A percentile compares a stretch with the other conserved stretches of the same genome.
Evolutionary conservation across 1,140 invertebrate genomes (phyloP).

Genomic region (Drosophila funebris): DNA sequence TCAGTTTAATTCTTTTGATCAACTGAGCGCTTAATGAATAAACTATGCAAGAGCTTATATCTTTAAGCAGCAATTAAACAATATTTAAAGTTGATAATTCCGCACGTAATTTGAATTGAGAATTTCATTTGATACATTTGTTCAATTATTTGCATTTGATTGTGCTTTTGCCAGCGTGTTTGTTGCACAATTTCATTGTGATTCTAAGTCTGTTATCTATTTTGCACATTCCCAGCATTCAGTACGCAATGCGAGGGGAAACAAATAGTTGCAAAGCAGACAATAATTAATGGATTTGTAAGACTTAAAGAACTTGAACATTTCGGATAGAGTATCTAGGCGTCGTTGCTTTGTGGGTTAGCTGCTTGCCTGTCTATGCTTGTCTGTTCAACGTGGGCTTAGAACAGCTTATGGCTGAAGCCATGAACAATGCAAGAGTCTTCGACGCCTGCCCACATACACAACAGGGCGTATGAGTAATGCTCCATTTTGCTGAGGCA

Average conservation of each 20-base stretch:
- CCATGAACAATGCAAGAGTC: slow-evolving; percentile 34
- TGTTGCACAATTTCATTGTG: neutral
- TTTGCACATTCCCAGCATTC: neutral
- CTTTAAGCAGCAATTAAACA: slow-evolving; percentile 2
- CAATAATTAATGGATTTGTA: neutral
- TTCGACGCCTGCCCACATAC: slow-evolving; percentile 13
- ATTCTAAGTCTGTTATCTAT: neutral
- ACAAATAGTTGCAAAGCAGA: neutral
- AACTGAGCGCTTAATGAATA: slow-evolving; percentile 16
- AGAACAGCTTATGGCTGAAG: slow-evolving; percentile 33
- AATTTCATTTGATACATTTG: neutral
- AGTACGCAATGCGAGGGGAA: neutral
- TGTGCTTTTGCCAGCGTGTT: neutral
- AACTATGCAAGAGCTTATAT: neutral
- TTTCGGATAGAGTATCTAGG: neutral
- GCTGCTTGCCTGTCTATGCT: neutral
- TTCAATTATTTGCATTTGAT: neutral
- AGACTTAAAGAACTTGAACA: neutral
- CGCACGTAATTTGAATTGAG: no score
- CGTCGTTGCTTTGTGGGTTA: neutral
- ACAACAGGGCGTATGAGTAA: neutral
- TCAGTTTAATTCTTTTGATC: neutral
- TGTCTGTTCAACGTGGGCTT: slow-evolving; percentile 14
- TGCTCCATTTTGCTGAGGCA: neutral
- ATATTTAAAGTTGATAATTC: neutral